A percentile compares a stretch with the other conserved stretches of the same genome.
These are phyloP conservation scores for Pollenia angustigena DNA, from an alignment of 2,888 invertebrate genomes.

Conservation along the genomic window DNA sequence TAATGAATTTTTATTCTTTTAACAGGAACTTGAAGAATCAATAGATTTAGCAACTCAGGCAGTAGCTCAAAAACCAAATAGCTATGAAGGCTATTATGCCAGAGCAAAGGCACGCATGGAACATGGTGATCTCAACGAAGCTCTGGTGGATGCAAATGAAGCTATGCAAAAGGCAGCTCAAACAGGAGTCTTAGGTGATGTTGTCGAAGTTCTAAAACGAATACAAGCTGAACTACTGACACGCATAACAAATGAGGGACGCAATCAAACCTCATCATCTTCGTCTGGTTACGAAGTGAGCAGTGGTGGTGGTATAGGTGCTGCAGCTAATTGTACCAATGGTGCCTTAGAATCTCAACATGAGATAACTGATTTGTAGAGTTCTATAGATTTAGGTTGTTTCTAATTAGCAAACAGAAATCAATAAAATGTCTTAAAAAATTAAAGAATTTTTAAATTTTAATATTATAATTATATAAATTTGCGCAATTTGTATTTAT, in stretches of 20 bases:
- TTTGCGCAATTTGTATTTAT: conserved; percentile 64
- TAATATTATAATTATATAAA: neutral
- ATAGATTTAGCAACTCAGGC: conserved; percentile 95
- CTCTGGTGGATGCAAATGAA: conserved; percentile 92
- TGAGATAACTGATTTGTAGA: conserved; percentile 82
- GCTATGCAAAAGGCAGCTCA: conserved; percentile 86
- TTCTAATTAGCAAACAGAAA: conserved; percentile 18
- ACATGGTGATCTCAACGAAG: conserved; percentile 89
- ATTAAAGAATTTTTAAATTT: conserved; percentile 7
- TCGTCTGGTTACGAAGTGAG: conserved; percentile 73
- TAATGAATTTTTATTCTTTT: conserved; percentile 66
- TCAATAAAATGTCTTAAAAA: conserved; percentile 11
- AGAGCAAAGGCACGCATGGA: conserved; percentile 94
- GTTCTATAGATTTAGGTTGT: conserved; percentile 35
- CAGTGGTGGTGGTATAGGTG: conserved; percentile 57
- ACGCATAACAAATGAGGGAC: conserved; percentile 79
- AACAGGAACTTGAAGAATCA: conserved; percentile 92
- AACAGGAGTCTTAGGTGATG: conserved; percentile 81
- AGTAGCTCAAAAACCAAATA: conserved; percentile 92
- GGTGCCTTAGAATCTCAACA: conserved; percentile 79
- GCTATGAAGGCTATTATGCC: conserved; percentile 97
- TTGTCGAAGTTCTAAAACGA: conserved; percentile 82
- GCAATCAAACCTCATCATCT: conserved; percentile 62
- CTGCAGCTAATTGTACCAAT: conserved; percentile 51
- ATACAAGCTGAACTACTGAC: conserved; percentile 81